A percentile compares a stretch with the other conserved stretches of the same genome.
These are phyloP conservation scores for Drymodes brunneopygia DNA, from an alignment of 2,113 vertebrate genomes.

Conservation along the genomic window DNA sequence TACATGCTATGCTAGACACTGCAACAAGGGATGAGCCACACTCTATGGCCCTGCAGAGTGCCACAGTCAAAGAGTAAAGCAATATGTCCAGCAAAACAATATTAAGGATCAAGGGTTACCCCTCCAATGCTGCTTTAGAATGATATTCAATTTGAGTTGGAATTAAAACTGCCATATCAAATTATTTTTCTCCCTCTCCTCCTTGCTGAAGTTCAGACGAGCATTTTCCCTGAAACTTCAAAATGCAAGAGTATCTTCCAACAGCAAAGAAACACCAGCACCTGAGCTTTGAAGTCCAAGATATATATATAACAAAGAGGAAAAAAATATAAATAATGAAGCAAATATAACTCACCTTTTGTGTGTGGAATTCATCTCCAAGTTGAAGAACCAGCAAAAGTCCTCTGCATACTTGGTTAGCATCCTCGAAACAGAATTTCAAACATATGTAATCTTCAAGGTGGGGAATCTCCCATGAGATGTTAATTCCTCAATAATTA, in stretches of 20 bases:
- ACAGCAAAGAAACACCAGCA: neutral
- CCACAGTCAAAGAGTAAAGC: neutral
- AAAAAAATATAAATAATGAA: neutral
- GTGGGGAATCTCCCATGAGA: neutral
- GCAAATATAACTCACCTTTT: slow-evolving; percentile 6
- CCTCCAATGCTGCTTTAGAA: neutral
- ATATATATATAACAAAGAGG: neutral
- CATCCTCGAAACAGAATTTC: neutral
- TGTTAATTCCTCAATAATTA: neutral
- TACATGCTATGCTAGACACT: neutral
- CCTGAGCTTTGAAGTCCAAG: neutral
- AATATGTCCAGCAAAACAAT: neutral
- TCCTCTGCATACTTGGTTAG: neutral
- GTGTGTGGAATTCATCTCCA: neutral
- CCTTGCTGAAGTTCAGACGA: neutral
- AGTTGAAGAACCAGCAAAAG: neutral
- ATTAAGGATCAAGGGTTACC: neutral
- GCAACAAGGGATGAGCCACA: neutral
- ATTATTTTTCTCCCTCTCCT: neutral
- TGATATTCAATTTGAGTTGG: neutral
- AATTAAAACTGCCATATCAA: neutral
- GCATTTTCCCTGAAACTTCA: neutral
- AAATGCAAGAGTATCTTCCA: neutral
- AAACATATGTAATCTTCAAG: neutral
- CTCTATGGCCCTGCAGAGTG: neutral